phyloP scores from a whole-genome alignment of 2,113 vertebrate genomes.

The Mixornis gularis region DNA sequence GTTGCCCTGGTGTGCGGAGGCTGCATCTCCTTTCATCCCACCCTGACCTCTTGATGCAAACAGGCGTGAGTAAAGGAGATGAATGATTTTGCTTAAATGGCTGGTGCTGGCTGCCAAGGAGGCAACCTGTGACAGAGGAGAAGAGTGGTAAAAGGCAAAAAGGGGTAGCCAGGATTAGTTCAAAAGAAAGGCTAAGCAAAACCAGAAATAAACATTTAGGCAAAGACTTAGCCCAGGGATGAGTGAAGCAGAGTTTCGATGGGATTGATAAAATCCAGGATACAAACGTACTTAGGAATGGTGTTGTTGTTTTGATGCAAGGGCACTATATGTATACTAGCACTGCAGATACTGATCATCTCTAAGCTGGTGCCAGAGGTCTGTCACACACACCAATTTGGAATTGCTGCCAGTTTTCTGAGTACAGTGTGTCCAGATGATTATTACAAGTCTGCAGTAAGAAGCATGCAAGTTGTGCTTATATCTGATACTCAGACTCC shows the following conservation, averaged over 20 bases:
- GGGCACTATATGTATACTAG: background rate
- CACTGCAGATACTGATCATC: background rate
- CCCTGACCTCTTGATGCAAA: background rate
- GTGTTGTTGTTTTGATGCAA: background rate
- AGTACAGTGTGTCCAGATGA: background rate
- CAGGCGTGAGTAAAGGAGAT: background rate
- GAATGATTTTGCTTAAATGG: background rate
- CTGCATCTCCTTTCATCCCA: background rate
- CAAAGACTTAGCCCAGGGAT: background rate
- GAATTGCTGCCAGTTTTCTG: background rate
- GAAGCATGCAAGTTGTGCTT: background rate
- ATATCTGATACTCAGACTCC: background rate
- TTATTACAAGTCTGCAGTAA: background rate
- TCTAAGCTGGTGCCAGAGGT: conserved; percentile 7
- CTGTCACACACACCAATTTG: background rate
- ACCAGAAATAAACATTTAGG: background rate
- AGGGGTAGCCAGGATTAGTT: background rate
- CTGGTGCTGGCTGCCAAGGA: background rate
- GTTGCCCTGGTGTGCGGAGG: background rate
- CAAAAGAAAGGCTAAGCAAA: background rate
- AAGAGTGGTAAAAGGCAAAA: background rate
- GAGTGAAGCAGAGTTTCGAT: background rate
- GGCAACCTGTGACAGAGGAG: background rate
- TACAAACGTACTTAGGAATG: background rate
- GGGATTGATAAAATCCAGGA: background rate